Evolutionary conservation across 2,888 invertebrate genomes (phyloP).

Genomic region (Dryococelus australis): DNA sequence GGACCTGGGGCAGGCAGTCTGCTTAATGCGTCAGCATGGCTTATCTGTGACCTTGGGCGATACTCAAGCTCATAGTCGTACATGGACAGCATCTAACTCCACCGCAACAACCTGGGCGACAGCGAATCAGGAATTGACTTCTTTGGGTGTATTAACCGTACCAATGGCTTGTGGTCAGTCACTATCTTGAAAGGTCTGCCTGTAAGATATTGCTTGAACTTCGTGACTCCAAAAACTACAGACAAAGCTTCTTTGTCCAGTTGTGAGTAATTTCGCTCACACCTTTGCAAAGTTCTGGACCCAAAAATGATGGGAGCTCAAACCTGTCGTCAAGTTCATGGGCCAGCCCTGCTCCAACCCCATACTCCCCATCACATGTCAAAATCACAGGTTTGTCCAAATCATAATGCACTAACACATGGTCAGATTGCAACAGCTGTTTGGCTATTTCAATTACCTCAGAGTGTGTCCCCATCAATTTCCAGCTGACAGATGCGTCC

Average conservation of each 20-base stretch:
- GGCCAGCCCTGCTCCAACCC: conserved; percentile 47
- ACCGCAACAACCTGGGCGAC: conserved; percentile 32
- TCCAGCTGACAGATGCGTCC: not conserved
- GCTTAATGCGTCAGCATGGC: conserved; percentile 40
- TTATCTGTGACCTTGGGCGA: not conserved
- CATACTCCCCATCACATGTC: not conserved
- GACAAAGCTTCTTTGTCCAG: not conserved
- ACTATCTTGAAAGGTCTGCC: not conserved
- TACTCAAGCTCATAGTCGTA: conserved; percentile 26
- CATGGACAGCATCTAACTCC: not conserved
- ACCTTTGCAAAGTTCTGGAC: not conserved
- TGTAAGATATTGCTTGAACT: not conserved
- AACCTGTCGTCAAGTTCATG: conserved; percentile 50
- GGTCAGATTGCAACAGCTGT: not conserved
- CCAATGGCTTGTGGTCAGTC: conserved; percentile 46
- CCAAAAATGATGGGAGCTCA: conserved; percentile 50
- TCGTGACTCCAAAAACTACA: not conserved
- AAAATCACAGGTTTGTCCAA: not conserved
- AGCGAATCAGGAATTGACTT: conserved; percentile 41
- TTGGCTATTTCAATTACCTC: no score
- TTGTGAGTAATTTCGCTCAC: not conserved
- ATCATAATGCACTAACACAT: not conserved
- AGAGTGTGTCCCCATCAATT: no score
- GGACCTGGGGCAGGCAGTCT: conserved; percentile 20
- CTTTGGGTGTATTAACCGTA: conserved; percentile 46